Evolutionary conservation across 2,113 vertebrate species (phyloP), one percentile per base, ranked within the genome.

Genomic region (Nymphicus hollandicus): DNA sequence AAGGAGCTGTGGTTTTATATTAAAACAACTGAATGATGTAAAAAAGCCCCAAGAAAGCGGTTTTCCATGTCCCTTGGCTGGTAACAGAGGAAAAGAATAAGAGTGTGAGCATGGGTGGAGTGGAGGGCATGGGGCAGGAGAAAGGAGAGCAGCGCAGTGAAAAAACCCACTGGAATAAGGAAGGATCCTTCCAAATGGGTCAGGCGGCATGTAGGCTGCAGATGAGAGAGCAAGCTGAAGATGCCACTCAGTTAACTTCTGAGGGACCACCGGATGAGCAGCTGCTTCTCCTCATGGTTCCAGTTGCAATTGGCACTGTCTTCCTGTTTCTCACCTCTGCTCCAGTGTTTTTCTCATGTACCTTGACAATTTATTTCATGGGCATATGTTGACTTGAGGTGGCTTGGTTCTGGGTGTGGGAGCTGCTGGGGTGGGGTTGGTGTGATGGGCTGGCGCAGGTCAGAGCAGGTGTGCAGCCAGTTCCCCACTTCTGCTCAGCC

Each of bases 11-110:
- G 88, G 92, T 85, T 77, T 93, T 93, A 90, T 63, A 23, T 94
- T 91, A 80, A 87, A 95, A 83, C 28, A 93, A 84, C 37, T 9
- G 47, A 95, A 70, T 10, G 35, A 27, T 66, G 66, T 56, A 56
- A 95, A 94, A 95, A 88, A 64, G 2, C 3, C 23, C 49, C 58
- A 72, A 71, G 79, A 83, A 79, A 44, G 55, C n/a, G 33, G 33
- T 76, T 96, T 97, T 97, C 90, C 58, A 35, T 78, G 81, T 95
- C 73, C 82, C 28, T 43, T 70, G 22, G 11, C n/a, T 86, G 35
- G 23, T 39, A 89, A 78, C 11, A 60, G 89, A 91, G 46, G 43
- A n/a, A 29, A 88, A 83, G 65, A 49, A 24, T 68, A 53, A n/a
- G 16, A 53, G 3, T 43, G 37, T 25, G 47, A 44, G 16, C 53